These are phyloP conservation scores for Hemicrepidius hirtus DNA, from an alignment of 2,888 invertebrate species.

Conservation along the genomic window DNA sequence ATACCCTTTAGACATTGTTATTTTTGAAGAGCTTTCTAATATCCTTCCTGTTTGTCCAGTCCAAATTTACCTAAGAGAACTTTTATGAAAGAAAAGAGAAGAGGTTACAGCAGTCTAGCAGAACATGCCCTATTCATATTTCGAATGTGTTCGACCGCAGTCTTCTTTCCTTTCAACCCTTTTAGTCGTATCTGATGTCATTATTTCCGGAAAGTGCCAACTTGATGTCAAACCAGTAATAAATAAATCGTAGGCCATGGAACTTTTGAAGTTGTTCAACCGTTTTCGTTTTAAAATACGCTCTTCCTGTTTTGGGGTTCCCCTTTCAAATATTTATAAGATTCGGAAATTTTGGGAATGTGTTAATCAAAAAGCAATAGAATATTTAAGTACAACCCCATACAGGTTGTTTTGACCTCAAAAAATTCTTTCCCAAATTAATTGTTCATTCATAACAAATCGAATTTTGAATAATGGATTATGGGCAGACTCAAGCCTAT, in stretches of 20 bases:
- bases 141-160: conserved; percentile 17
- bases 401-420: too few relatives aligned
- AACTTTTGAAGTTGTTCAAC: background rate
- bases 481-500: too few relatives aligned
- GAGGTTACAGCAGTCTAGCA: too few relatives aligned
- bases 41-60: conserved; percentile 57
- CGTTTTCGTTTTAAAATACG: too few relatives aligned
- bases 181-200: conserved; percentile 37
- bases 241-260: conserved; percentile 15
- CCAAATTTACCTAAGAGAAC: conserved; percentile 37
- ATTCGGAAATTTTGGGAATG: too few relatives aligned
- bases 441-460: too few relatives aligned
- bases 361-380: too few relatives aligned
- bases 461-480: too few relatives aligned
- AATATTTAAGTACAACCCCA: too few relatives aligned
- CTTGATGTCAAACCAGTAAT: conserved; percentile 27
- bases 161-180: conserved; percentile 39
- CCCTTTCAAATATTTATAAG: too few relatives aligned
- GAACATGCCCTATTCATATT: conserved; percentile 4
- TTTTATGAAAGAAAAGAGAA: conserved; percentile 14
- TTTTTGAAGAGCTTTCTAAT: conserved; percentile 24
- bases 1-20: conserved; percentile 27
- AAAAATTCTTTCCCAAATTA: too few relatives aligned
- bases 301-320: too few relatives aligned
- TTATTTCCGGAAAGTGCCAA: conserved; percentile 47